Evolutionary conservation across 1,140 invertebrate genomes (phyloP).

Genomic region (Leptinotarsa undecemlineata): DNA sequence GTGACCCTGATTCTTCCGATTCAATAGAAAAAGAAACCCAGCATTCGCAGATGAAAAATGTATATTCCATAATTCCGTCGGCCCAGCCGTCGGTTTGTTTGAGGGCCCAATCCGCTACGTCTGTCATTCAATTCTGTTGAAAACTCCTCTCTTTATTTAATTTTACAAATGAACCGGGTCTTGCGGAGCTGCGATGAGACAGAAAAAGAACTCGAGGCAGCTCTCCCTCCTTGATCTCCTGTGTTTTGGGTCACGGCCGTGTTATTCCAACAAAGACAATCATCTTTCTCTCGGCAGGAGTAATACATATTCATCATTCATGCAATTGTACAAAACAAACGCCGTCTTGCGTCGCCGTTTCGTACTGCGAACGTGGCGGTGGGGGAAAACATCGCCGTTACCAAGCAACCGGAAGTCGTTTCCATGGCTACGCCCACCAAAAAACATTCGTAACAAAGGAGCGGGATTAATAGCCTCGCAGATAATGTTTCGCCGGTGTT

Average conservation of each 20-base stretch:
- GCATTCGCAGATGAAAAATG: constrained; percentile 7
- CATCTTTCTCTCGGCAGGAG: constrained; percentile 33
- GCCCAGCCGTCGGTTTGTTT: constrained; percentile 11
- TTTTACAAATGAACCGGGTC: constrained; percentile 16
- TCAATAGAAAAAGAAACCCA: background rate
- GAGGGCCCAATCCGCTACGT: constrained; percentile 3
- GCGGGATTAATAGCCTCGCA: constrained; percentile 52
- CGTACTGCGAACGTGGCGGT: constrained; percentile 30
- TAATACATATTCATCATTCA: constrained; percentile 50
- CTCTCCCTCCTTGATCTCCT: background rate
- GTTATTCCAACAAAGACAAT: constrained; percentile 44
- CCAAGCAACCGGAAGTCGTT: constrained; percentile 51
- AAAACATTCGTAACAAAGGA: constrained; percentile 54
- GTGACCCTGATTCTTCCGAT: constrained; percentile 16
- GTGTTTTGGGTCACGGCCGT: constrained; percentile 26
- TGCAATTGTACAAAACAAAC: constrained; percentile 49
- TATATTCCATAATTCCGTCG: constrained; percentile 18
- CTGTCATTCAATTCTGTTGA: constrained; percentile 16
- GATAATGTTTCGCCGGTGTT: constrained; percentile 52
- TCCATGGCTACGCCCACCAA: constrained; percentile 49
- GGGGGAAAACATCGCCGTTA: constrained; percentile 40
- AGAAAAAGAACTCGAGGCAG: background rate
- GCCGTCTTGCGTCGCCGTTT: constrained; percentile 45
- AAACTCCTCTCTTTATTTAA: constrained; percentile 9
- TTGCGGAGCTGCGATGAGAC: constrained; percentile 15